Evolutionary conservation across 2,888 invertebrate species (phyloP).

Genomic region (Invenusta paracnida): DNA sequence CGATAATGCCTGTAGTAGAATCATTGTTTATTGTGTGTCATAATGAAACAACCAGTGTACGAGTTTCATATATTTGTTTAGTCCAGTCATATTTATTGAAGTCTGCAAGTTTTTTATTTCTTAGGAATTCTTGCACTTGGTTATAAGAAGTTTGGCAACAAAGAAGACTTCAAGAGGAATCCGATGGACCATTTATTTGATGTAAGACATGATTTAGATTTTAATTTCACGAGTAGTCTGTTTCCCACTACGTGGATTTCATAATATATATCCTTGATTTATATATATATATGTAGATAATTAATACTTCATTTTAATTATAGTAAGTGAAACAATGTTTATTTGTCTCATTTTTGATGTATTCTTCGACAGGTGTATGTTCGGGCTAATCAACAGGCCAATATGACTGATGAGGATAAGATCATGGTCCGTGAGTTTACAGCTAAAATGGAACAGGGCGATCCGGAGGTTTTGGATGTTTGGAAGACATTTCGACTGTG

Average conservation of each 20-base stretch:
- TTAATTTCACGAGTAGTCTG: no score
- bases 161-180: background rate
- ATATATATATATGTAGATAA: no score
- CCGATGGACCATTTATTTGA: background rate
- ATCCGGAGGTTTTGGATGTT: background rate
- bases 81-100: background rate
- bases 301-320: no score
- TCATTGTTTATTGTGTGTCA: no score
- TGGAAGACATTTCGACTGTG: background rate
- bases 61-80: no score
- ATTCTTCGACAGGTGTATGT: background rate
- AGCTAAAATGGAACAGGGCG: background rate
- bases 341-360: no score
- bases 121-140: background rate
- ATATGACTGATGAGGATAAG: background rate
- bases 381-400: background rate
- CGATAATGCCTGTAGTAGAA: no score
- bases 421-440: background rate
- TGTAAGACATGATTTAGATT: no score
- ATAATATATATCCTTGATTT: no score
- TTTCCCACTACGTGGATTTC: no score
- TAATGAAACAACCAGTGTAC: no score
- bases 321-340: no score
- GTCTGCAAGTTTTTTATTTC: background rate
- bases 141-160: background rate